Conservation (phyloP, 2,797 vertebrate genomes). For the Scarus forsteni region DNA sequence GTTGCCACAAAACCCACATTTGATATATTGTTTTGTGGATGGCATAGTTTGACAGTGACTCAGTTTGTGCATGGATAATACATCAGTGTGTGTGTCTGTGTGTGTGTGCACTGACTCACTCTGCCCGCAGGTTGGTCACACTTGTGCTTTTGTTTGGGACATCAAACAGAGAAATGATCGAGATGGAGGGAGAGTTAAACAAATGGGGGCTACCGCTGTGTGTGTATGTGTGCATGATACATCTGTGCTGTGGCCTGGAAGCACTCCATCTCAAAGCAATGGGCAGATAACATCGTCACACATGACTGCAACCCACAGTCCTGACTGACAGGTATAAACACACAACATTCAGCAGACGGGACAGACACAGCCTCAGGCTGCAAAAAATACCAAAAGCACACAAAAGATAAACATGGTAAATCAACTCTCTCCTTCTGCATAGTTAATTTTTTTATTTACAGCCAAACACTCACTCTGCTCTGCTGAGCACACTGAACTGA, state of each 20-base stretch:
- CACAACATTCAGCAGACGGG: slow-evolving; percentile 49
- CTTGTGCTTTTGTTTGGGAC: slow-evolving; percentile 57
- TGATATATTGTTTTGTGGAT: slow-evolving; percentile 24
- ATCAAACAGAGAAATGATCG: slow-evolving; percentile 71
- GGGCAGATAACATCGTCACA: slow-evolving; percentile 72
- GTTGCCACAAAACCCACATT: slow-evolving; percentile 49
- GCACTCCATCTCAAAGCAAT: slow-evolving; percentile 54
- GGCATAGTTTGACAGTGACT: slow-evolving; percentile 51
- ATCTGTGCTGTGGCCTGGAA: slow-evolving; percentile 64
- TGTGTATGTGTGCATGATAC: slow-evolving; percentile 15
- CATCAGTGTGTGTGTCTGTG: slow-evolving; percentile 13
- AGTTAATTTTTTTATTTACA: slow-evolving; percentile 48
- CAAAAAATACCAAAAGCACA: slow-evolving; percentile 22
- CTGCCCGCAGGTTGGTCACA: slow-evolving; percentile 65
- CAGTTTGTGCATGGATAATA: slow-evolving; percentile 25
- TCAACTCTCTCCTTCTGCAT: slow-evolving; percentile 17
- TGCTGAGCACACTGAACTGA: slow-evolving; percentile 2
- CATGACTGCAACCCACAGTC: slow-evolving; percentile 76
- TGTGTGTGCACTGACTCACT: slow-evolving; percentile 30
- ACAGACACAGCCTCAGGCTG: slow-evolving; percentile 26
- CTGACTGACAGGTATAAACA: slow-evolving; percentile 77
- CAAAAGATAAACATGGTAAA: slow-evolving; percentile 49
- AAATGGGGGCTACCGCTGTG: slow-evolving; percentile 58
- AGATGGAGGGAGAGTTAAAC: slow-evolving; percentile 61
- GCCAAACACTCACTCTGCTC: slow-evolving; percentile 41